Evolutionary conservation across 2,888 invertebrate species (phyloP).

Genomic region (Rhagonycha fulva): DNA sequence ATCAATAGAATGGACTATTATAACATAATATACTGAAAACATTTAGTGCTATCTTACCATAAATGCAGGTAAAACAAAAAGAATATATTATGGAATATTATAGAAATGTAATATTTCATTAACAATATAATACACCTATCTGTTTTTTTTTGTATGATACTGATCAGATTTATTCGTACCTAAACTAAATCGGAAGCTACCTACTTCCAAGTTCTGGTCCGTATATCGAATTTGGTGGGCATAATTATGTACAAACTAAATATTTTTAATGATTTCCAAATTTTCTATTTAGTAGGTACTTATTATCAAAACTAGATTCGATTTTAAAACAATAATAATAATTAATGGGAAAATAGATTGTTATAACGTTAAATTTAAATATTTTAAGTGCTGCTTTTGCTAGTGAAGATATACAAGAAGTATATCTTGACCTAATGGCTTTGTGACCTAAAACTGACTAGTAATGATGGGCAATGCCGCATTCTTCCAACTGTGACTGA

Average conservation of each 20-base stretch:
- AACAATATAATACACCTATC: no score
- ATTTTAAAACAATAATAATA: neutral
- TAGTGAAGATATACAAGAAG: neutral
- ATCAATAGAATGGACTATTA: neutral
- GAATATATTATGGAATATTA: no score
- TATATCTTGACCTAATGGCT: conserved; percentile 24
- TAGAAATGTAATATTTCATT: no score
- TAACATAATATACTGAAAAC: neutral
- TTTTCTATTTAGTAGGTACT: neutral
- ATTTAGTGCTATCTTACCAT: neutral
- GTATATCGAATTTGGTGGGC: no score
- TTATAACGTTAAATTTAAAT: neutral
- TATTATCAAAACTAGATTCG: neutral
- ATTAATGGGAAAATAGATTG: neutral
- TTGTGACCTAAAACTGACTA: conserved; percentile 18
- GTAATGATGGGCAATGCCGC: conserved; percentile 10
- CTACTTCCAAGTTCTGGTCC: no score
- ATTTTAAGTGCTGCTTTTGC: neutral
- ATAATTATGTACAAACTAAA: no score
- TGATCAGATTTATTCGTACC: no score
- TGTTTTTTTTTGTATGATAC: no score
- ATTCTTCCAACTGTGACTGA: conserved; percentile 10
- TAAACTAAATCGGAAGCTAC: no score
- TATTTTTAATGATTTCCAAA: no score
- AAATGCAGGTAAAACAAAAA: neutral